These are phyloP conservation scores for Torymus auratus DNA, from an alignment of 2,888 invertebrate species.

Conservation along the genomic window DNA sequence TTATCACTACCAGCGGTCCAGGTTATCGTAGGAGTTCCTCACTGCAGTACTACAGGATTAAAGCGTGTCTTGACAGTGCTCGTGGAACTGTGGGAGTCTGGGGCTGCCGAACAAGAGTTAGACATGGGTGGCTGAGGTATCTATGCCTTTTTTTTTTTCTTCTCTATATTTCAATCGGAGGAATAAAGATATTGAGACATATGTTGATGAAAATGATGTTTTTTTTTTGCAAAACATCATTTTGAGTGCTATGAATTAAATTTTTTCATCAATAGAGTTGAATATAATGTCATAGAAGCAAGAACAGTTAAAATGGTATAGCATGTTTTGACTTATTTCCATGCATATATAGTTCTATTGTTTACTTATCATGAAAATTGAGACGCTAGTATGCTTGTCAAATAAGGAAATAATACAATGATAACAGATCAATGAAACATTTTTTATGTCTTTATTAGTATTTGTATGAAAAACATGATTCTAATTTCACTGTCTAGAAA, in stretches of 20 bases:
- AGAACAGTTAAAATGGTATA: neutral
- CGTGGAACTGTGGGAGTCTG: neutral
- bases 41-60: neutral
- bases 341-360: neutral
- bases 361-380: slow-evolving; percentile 5
- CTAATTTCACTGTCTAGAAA: too few species aligned
- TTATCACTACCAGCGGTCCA: slow-evolving; percentile 10
- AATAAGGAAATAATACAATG: slow-evolving; percentile 15
- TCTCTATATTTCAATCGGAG: neutral
- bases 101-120: neutral
- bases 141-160: slow-evolving; percentile 39
- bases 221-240: too few species aligned
- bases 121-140: slow-evolving; percentile 55
- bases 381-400: slow-evolving; percentile 2
- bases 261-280: too few species aligned
- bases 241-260: too few species aligned
- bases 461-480: too few species aligned
- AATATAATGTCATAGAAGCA: too few species aligned
- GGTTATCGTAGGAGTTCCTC: slow-evolving; percentile 25
- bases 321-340: neutral
- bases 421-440: neutral
- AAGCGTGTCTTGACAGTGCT: slow-evolving; percentile 15
- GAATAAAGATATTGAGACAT: too few species aligned
- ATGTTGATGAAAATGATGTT: too few species aligned
- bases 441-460: neutral